These are phyloP conservation scores for Balearica regulorum DNA, from an alignment of 2,797 vertebrate species.

Conservation along the genomic window DNA sequence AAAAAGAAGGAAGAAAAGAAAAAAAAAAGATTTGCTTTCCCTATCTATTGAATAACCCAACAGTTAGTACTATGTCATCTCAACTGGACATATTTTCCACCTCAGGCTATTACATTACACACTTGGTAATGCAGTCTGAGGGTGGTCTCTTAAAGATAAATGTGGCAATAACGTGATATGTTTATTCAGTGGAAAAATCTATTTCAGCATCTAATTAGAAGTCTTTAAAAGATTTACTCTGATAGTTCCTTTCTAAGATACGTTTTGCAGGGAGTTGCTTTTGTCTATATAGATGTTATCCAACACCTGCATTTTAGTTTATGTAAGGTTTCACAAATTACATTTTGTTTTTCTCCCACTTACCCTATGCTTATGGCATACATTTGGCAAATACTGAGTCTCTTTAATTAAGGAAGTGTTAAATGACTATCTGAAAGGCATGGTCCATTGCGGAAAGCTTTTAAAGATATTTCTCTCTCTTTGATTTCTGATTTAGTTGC, in stretches of 20 bases:
- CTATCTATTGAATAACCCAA: neutral
- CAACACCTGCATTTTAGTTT: constrained; percentile 59
- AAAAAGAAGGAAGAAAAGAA: neutral
- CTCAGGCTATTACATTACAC: constrained; percentile 50
- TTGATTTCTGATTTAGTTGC: neutral
- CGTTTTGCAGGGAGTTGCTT: constrained; percentile 19
- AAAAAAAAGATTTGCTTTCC: neutral
- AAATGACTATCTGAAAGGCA: constrained; percentile 45
- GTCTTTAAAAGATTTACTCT: constrained; percentile 64
- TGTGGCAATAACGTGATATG: constrained; percentile 57
- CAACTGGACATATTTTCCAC: constrained; percentile 39
- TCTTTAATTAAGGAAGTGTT: constrained; percentile 52
- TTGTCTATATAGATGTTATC: constrained; percentile 63
- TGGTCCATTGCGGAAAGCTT: neutral
- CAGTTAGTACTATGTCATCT: constrained; percentile 26
- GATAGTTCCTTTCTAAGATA: constrained; percentile 41
- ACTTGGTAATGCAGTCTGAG: constrained; percentile 53
- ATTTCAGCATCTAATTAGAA: constrained; percentile 70
- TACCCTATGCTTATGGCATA: constrained; percentile 27
- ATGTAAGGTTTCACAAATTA: constrained; percentile 53
- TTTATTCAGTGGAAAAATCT: constrained; percentile 71
- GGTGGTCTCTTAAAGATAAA: constrained; percentile 72
- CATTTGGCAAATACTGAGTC: constrained; percentile 41
- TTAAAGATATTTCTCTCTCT: neutral
- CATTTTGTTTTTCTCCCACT: constrained; percentile 49